phyloP scores from a whole-genome alignment of 2,888 invertebrate species.

The Stenchaetothrips biformis region DNA sequence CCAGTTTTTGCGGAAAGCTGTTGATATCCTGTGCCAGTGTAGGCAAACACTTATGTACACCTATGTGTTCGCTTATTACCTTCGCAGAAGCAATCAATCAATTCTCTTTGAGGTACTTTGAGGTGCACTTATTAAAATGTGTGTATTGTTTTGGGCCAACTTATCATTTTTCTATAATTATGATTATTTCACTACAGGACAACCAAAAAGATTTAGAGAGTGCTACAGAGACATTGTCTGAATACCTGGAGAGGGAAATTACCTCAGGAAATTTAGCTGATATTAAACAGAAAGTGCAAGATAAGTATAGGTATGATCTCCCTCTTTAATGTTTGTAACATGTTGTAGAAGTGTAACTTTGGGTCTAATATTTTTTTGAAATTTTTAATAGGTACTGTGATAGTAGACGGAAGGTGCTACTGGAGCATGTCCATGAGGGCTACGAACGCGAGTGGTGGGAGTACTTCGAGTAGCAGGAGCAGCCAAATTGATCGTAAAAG shows the following conservation, averaged over 20 bases:
- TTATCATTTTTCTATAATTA: constrained; percentile 25
- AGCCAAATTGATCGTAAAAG: not conserved
- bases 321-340: not conserved
- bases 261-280: constrained; percentile 94
- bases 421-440: constrained; percentile 97
- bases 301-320: constrained; percentile 78
- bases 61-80: constrained; percentile 98
- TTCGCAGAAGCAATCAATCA: constrained; percentile 96
- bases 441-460: constrained; percentile 99
- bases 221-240: constrained; percentile 94
- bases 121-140: not conserved
- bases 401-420: constrained; percentile 87
- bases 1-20: constrained; percentile 96
- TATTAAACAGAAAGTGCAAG: constrained; percentile 98
- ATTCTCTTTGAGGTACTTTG: constrained; percentile 81
- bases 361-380: constrained; percentile 34
- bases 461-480: constrained; percentile 69
- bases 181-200: constrained; percentile 52
- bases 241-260: constrained; percentile 96
- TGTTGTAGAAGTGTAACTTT: not conserved
- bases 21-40: constrained; percentile 94
- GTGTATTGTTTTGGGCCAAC: constrained; percentile 6
- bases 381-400: constrained; percentile 84
- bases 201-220: constrained; percentile 97
- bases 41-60: constrained; percentile 98